Base-by-base conservation (phyloP, 2,888 invertebrate species). In the Empis livida region DNA sequence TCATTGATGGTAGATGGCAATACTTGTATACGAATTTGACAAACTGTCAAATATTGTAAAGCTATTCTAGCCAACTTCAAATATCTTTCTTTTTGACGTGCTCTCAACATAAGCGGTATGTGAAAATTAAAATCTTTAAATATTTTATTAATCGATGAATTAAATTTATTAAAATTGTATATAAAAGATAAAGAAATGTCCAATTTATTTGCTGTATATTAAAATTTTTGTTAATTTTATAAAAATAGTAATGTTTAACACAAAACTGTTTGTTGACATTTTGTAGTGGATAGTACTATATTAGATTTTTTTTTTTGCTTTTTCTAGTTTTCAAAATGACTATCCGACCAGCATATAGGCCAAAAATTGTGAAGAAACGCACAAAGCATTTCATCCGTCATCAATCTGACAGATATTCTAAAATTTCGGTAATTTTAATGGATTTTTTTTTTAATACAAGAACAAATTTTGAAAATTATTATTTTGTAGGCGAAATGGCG, bases 331-430 rank as follows among this genome's bases (percentile, higher is more conserved):
- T 35, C 13, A 84, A 76, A 73, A 88, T 88, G 87, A 86, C 91
- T 67, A 89, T 90, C 67, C 78, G 88, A 73, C 92, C 93, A 59
- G 84, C 88, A 54, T 87, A 87, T 66, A 83, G 88, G 70, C 88
- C 90, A 31, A 83, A 78, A 64, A 91, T 95, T 70, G 82, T 95
- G 57, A 96, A 99, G 77, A 99, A 99, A 78, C 82, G 96, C 73
- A 90, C 91, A 61, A 96, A 96, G 78, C 91, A 90, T 73, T 99
- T 99, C 73, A 94, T 90, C 64, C 84, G 99, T 57, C 97, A 99
- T 73, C 97, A 99, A 72, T 93, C 93, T 64, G 97, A 99, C 74
- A 82, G 97, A 69, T 97, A 96, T 84, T 84, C 82, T 58, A 94
- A 94, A 74, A 77, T 96, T 57, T 92, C 88, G 80, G 89, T 88